Evolutionary conservation across 1,140 invertebrate species (phyloP), one percentile per base, ranked within the genome.

Genomic region (Colletes latitarsis): DNA sequence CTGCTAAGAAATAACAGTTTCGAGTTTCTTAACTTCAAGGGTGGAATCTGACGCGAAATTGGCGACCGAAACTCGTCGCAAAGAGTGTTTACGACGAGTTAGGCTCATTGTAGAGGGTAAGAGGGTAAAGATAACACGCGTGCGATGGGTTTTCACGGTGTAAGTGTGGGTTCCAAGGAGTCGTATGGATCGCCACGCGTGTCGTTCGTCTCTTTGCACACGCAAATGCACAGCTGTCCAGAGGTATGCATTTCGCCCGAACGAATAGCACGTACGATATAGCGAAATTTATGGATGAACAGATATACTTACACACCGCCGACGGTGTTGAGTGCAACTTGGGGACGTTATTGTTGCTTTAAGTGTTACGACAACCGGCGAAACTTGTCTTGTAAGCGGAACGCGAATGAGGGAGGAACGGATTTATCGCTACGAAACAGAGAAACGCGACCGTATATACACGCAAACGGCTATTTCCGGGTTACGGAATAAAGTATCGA

Each of bases 331-430:
- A 53, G 64, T 41, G 58, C 70, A 82, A 77, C 79, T 79, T 64
- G 70, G 66, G 64, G 10, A 66, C 64, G 79, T 78, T 78, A 85
- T 85, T 82, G 84, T 85, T 86, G 70, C 80, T 70, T 82, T 85
- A 82, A 86, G 79, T 82, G 70, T 82, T 78, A 74, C 79, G 74
- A 63, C 70, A 57, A 81, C 60, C 30, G 76, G 63, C 14, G 46
- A 57, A 66, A 62, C 82, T 77, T 70, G 74, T 41, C 53, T 69
- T 43, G 76, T 72, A 78, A 78, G 49, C 76, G 78, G 62, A 67
- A 60, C 60, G 63, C 14, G 77, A 74, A 69, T 62, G 49, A n/a
- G 67, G 57, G 49, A 46, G 39, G 21, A 62, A 57, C 43, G 52
- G 67, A 81, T 76, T 73, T 79, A 71, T 73, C 30, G 63, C 46